Conservation (phyloP, 2,888 invertebrate genomes). For the Rhogogaster chlorosoma region DNA sequence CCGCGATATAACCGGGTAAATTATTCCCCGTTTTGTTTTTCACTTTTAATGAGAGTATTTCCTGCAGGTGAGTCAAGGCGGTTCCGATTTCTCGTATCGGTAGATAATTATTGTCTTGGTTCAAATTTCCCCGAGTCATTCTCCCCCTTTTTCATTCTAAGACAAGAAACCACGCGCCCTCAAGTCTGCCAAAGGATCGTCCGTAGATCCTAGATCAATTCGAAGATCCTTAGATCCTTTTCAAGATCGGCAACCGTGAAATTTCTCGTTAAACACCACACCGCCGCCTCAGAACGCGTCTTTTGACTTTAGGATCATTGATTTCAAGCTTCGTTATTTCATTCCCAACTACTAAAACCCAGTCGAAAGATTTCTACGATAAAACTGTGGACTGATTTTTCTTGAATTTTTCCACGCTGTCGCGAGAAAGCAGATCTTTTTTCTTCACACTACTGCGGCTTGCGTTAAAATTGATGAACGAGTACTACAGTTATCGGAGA, state of each 20-base stretch:
- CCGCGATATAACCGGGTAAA: not conserved
- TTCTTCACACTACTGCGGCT: no score
- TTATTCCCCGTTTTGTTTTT: not conserved
- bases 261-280: constrained; percentile 59
- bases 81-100: not conserved
- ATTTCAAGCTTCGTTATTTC: constrained; percentile 64
- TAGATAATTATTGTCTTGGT: not conserved
- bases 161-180: not conserved
- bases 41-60: not conserved
- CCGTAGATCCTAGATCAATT: constrained; percentile 44
- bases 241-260: constrained; percentile 61
- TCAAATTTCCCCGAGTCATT: not conserved
- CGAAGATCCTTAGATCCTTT: constrained; percentile 47
- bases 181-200: not conserved
- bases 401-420: no score
- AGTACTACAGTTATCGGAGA: not conserved
- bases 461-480: not conserved
- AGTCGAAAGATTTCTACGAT: not conserved
- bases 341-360: not conserved
- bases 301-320: constrained; percentile 57
- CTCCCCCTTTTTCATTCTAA: not conserved
- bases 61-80: constrained; percentile 19
- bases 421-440: no score
- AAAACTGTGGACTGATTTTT: no score
- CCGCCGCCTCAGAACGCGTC: constrained; percentile 43